Base-by-base conservation (phyloP, 1,140 invertebrate species). In the Sminthurinus signatus region DNA sequence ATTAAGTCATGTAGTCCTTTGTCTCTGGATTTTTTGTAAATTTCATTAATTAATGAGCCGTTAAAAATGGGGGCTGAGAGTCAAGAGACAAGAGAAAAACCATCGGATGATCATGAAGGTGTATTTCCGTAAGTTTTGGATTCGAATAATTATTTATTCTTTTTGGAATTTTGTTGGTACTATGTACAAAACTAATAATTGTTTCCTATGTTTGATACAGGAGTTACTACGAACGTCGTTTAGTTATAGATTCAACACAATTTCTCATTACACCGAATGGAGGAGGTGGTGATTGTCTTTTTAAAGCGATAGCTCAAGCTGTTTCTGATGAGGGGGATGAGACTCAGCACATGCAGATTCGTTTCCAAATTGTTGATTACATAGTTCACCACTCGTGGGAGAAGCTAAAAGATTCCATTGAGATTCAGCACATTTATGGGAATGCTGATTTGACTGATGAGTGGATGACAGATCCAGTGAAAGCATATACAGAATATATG, bases 221-320 rank as follows among this genome's bases (percentile, higher is more conserved):
- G 27, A 52, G n/a, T 28, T 52, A 27, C 44, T 28, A 27, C 27
- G 50, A 52, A 25, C 23, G 50, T 12, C 50, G 23, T 52, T 52
- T 52, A 25, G 14, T 52, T 8, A 52, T 52, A 19, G 50, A 52
- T 4, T 8, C 5, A 8, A 52, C 14, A 8, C 50, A 52, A 23
- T 56, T 56, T 56, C 12, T 56, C 2, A 36, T 59, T 8, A 27
- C 44, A 19, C 62, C 62, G 17, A 64, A 64, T 58, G 62, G 62
- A n/a, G 62, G 62, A 28, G 46, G 54, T 3, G 62, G 62, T 12
- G 62, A 64, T n/a, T 64, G 55, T 32, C 29, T 57, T 19, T 58
- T 64, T 29, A 64, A 64, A 42, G 62, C 62, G 15, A 44, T 64
- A 42, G 56, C 62, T 17, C 62, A 64, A 48, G 62, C 62, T 15